Percentiles rank a stretch among this genome's conserved stretches.
Evolutionary conservation across 1,140 invertebrate genomes (phyloP).

Genomic region (Listronotus bonariensis): DNA sequence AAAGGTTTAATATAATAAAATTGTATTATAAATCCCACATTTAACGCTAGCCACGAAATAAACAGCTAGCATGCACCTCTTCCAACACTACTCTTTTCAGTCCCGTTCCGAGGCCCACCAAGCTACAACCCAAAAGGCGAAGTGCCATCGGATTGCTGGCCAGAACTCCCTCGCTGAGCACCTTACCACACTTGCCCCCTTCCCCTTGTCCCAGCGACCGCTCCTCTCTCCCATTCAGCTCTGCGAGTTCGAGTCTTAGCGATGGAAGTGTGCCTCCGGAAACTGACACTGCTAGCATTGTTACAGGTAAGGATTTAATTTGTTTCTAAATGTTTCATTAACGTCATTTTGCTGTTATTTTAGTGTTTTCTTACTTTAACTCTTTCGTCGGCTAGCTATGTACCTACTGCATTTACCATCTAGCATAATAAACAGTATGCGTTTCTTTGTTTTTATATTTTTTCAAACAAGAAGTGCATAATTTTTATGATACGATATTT

Average conservation of each 20-base stretch:
- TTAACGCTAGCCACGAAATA: no score
- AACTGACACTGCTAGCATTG: conserved; percentile 82
- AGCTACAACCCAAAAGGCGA: conserved; percentile 88
- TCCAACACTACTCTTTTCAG: conserved; percentile 64
- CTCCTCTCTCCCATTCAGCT: conserved; percentile 80
- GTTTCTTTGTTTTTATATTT: no score
- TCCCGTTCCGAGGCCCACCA: conserved; percentile 93
- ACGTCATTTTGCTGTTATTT: neutral
- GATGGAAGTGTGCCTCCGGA: conserved; percentile 72
- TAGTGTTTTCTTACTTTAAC: no score
- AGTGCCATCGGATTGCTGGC: conserved; percentile 66
- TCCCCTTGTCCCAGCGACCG: conserved; percentile 87
- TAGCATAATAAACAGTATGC: no score
- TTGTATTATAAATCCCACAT: no score
- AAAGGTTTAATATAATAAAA: no score
- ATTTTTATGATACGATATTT: no score
- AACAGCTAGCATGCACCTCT: conserved; percentile 17
- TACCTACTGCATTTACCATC: no score
- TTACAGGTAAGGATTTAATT: conserved; percentile 72
- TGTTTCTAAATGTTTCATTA: conserved; percentile 2
- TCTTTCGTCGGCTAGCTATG: no score
- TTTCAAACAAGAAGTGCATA: no score
- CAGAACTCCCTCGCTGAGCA: conserved; percentile 56
- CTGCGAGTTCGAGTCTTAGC: conserved; percentile 82
- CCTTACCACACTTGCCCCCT: conserved; percentile 64